A percentile compares a stretch with the other conserved stretches of the same genome.
These are phyloP conservation scores for Nothoprocta pentlandii DNA, from an alignment of 2,113 vertebrate genomes.

Conservation along the genomic window DNA sequence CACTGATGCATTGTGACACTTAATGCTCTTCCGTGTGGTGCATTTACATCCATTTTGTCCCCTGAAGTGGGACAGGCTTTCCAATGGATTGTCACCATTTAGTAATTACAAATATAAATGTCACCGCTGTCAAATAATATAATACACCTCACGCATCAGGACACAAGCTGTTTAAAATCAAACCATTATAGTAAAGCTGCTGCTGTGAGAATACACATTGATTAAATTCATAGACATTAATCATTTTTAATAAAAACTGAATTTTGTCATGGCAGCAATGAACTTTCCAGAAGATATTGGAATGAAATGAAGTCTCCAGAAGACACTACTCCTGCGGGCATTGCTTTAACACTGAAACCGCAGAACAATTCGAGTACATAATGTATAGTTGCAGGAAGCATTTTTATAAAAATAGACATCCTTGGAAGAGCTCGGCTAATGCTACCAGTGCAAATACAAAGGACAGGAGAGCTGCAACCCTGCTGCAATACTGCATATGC, in stretches of 20 bases:
- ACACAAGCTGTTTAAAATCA: constrained; percentile 67
- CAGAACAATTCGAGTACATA: not conserved
- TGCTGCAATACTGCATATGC: not conserved
- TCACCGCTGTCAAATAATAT: constrained; percentile 65
- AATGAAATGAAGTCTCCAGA: constrained; percentile 31
- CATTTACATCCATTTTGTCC: constrained; percentile 13
- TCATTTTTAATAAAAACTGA: constrained; percentile 74
- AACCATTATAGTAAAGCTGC: constrained; percentile 17
- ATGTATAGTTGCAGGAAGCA: not conserved
- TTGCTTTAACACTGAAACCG: not conserved
- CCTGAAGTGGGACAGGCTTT: constrained; percentile 27
- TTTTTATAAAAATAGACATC: not conserved
- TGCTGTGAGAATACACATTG: constrained; percentile 20
- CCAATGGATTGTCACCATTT: constrained; percentile 52
- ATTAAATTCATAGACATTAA: constrained; percentile 73
- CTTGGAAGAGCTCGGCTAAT: not conserved
- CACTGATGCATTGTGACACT: constrained; percentile 13
- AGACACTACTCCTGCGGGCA: constrained; percentile 29
- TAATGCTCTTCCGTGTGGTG: not conserved
- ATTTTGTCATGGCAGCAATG: constrained; percentile 55
- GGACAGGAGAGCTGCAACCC: not conserved
- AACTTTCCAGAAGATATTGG: constrained; percentile 55
- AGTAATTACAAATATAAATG: constrained; percentile 77
- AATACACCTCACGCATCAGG: constrained; percentile 72
- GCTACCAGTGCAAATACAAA: not conserved